These are phyloP conservation scores for Chondrosia reniformis DNA, from an alignment of 37 sponge, comb jelly and placozoan genomes.

Conservation along the genomic window DNA sequence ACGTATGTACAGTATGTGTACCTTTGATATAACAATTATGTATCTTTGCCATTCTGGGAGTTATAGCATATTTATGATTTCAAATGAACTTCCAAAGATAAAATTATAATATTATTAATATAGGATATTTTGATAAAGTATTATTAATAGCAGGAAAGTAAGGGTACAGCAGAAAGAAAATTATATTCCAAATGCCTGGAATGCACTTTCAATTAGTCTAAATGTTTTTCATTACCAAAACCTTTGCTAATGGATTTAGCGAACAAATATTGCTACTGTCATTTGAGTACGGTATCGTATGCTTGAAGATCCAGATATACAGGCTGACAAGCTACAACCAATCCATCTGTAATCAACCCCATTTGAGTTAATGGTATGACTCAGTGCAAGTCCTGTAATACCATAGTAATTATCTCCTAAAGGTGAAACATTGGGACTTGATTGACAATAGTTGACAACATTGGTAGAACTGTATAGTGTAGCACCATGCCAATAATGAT, in stretches of 20 bases:
- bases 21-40: too few species aligned
- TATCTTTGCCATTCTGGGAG: too few species aligned
- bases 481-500: background rate
- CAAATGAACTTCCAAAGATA: too few species aligned
- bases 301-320: background rate
- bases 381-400: background rate
- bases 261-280: slow-evolving; percentile 20
- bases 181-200: too few species aligned
- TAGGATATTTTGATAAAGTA: background rate
- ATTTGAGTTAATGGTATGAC: background rate
- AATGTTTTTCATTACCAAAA: too few species aligned
- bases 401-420: background rate
- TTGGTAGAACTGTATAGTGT: background rate
- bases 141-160: too few species aligned
- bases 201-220: background rate
- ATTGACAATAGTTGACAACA: slow-evolving; percentile 2
- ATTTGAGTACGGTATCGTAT: background rate
- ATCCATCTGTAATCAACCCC: background rate
- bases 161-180: too few species aligned
- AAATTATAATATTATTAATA: too few species aligned
- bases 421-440: background rate
- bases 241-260: too few species aligned
- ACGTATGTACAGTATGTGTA: too few species aligned
- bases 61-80: too few species aligned
- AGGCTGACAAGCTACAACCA: background rate